phyloP scores from a whole-genome alignment of 2,113 vertebrate species.

The Pelecanus crispus region DNA sequence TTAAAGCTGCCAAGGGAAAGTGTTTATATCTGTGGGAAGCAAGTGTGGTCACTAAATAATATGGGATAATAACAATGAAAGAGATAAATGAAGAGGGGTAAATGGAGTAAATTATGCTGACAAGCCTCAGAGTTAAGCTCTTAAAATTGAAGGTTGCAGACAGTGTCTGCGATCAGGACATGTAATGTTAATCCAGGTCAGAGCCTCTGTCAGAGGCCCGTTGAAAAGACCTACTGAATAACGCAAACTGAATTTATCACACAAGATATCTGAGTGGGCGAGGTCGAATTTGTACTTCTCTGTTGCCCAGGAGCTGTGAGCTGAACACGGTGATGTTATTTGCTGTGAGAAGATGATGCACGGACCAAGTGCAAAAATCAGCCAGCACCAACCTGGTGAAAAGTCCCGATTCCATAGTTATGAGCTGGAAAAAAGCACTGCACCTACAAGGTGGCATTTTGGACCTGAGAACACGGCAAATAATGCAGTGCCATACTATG shows the following conservation, averaged over 20 bases:
- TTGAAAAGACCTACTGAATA: background rate
- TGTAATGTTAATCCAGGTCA: background rate
- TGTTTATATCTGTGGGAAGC: background rate
- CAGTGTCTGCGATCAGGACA: background rate
- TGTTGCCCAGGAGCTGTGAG: background rate
- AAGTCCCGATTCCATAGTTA: background rate
- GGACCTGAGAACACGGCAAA: background rate
- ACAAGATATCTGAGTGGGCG: background rate
- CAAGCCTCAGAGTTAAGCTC: background rate
- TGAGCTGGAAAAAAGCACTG: background rate
- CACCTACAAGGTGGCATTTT: background rate
- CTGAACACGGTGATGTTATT: background rate
- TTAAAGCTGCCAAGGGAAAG: background rate
- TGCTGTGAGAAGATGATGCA: background rate
- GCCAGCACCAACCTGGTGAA: background rate
- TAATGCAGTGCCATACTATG: no score
- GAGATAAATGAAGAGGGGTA: background rate
- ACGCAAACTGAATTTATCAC: background rate
- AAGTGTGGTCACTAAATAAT: background rate
- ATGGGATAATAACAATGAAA: background rate
- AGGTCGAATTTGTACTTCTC: background rate
- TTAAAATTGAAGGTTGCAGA: background rate
- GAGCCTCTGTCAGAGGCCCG: background rate
- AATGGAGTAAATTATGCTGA: background rate
- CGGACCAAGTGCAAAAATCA: background rate